phyloP scores from a whole-genome alignment of 2,797 vertebrate species.

The Catamblyrhynchus diadema region DNA sequence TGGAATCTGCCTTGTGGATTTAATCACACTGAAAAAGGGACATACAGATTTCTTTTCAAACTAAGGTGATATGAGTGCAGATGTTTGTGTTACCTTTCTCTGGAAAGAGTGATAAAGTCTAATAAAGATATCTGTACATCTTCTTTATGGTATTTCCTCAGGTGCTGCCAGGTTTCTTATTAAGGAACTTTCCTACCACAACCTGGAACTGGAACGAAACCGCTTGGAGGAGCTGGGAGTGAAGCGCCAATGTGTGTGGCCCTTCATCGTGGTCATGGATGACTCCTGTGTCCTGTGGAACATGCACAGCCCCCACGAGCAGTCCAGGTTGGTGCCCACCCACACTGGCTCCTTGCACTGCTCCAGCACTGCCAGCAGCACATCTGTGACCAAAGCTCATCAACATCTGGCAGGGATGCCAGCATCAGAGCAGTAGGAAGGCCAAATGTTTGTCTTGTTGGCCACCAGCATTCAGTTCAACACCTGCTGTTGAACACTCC shows the following conservation, averaged over 20 bases:
- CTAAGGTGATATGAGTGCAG: neutral
- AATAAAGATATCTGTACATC: neutral
- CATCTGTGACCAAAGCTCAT: neutral
- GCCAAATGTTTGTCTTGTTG: neutral
- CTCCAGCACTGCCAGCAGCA: neutral
- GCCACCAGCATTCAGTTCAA: neutral
- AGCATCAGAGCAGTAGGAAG: neutral
- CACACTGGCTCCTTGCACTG: fast-evolving
- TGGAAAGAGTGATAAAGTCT: neutral
- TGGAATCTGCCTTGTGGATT: neutral
- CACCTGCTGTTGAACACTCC: neutral
- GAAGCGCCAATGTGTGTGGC: slow-evolving; percentile 93
- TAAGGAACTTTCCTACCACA: slow-evolving; percentile 97
- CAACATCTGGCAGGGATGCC: neutral
- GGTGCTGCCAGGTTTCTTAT: slow-evolving; percentile 96
- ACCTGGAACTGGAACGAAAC: slow-evolving; percentile 95
- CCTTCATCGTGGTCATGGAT: slow-evolving; percentile 95
- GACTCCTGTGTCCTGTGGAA: slow-evolving; percentile 97
- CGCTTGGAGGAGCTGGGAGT: slow-evolving; percentile 90
- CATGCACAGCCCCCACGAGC: slow-evolving; percentile 78
- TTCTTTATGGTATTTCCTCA: slow-evolving; percentile 50
- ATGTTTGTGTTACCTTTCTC: neutral
- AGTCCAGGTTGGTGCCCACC: slow-evolving; percentile 74
- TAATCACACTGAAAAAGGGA: neutral
- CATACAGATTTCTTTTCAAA: neutral